Evolutionary conservation across 1,140 invertebrate genomes (phyloP), one percentile per base, ranked within the genome.

Genomic region (Parasteatoda tepidariorum): DNA sequence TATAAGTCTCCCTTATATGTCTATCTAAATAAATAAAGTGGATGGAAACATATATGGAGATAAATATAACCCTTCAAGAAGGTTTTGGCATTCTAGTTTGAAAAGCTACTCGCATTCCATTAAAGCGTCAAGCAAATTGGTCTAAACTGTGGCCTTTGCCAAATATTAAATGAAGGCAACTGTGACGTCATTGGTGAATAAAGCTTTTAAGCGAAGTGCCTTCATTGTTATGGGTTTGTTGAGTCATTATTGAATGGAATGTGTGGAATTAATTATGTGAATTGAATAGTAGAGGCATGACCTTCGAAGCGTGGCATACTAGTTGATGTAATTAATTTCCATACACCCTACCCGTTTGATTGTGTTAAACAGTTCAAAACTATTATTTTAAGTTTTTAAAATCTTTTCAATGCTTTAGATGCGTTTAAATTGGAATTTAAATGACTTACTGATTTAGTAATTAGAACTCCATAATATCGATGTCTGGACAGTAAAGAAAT

Each of bases 51-150:
- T 48, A 48, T 18, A 48, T 48, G 38, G 38, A 48, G 38, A n/a
- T n/a, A n/a, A n/a, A n/a, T n/a, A n/a, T n/a, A n/a, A n/a, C n/a
- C n/a, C 33, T 28, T 11, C 13, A 5, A 30, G 22, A 62, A 62
- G 30, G 2, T 31, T 62, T 62, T 15, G 33, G 28, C 28, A 30
- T 30, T 15, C 33, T 22, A 7, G 24, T 67, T 22, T 22, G 22
- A 22, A 22, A 26, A 24, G 18, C n/a, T 28, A 3, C 64, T n/a
- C 33, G 31, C 7, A 34, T 67, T 67, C 22, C 64, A 38, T 38
- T 67, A 38, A 67, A 41, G 13, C 31, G 33, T 67, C 7, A 67
- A 67, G n/a, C n/a, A 41, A 67, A 67, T 67, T 38, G 33, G 15
- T 22, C 5, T 24, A n/a, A 38, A 34, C 38, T 0, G 4, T 4